Evolutionary conservation across 2,797 vertebrate genomes (phyloP), one percentile per base, ranked within the genome.

Genomic region (Malacoraja senta): DNA sequence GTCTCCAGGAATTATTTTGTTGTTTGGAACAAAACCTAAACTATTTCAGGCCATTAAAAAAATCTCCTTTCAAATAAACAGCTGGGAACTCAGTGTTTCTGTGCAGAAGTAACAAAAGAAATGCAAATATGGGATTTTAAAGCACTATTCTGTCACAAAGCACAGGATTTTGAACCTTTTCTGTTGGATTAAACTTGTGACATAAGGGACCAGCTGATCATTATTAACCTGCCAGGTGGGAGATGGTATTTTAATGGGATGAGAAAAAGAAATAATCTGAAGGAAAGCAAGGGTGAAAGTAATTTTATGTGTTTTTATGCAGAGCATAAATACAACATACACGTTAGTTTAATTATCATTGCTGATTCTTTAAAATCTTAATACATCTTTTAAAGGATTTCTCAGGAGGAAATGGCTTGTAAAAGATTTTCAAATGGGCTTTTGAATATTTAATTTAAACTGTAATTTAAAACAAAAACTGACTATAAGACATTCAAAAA

Each of bases 71-170:
- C 90, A 74, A 76, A 76, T 92, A 92, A 74, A 76, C 90, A 92
- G 90, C 90, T 92, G 90, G 38, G 71, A 92, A 29, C 71, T 72
- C 38, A 53, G 90, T 71, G 71, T 76, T 76, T 44, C 72, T 74
- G 71, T 71, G 44, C 21, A 26, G 38, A 53, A 29, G 24, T 17
- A 92, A 92, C 90, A 92, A 92, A 92, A 76, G 90, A 76, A 76
- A 92, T 92, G 90, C 71, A 53, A 92, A 92, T 58, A 92, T 76
- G 71, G 12, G 71, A 92, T 92, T 76, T 92, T 92, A 76, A 92
- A 76, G 71, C 71, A 76, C 90, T 76, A 71, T 76, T 92, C 90
- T 76, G 24, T 76, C 71, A 92, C 90, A 76, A 92, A 76, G 90
- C 71, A 76, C 58, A 44, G 90, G 12, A 53, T 92, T 91, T 92